Percentiles rank a stretch among this genome's conserved stretches.
Evolutionary conservation across 2,797 vertebrate genomes (phyloP).

Genomic region (Buphagus erythrorhynchus): DNA sequence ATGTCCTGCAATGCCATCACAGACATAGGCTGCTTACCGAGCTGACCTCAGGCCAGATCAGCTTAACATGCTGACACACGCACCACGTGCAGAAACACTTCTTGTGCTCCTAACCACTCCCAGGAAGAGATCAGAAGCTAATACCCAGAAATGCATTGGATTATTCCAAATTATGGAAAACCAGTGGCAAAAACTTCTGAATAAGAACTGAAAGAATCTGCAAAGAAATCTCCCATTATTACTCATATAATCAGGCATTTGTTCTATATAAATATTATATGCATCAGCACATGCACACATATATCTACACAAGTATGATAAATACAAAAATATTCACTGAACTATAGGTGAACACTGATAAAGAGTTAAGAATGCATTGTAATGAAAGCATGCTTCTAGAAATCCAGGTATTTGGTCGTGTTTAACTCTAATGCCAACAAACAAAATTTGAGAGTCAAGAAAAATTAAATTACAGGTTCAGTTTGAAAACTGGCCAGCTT

Average conservation of each 20-base stretch:
- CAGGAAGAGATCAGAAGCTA: background rate
- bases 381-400: background rate
- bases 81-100: accelerated
- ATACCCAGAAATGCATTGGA: background rate
- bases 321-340: background rate
- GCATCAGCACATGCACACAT: background rate
- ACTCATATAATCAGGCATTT: background rate
- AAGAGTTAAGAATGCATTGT: background rate
- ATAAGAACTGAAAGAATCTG: background rate
- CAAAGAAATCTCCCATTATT: background rate
- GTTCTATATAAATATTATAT: background rate
- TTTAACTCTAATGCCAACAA: background rate
- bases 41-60: background rate
- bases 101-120: background rate
- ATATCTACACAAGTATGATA: background rate
- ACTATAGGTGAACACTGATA: background rate
- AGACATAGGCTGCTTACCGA: background rate
- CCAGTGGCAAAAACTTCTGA: background rate
- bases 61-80: accelerated
- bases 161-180: background rate
- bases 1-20: background rate
- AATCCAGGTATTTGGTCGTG: background rate
- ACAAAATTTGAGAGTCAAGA: background rate
- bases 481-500: background rate
- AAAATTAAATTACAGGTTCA: background rate